A percentile compares a stretch with the other conserved stretches of the same genome.
phyloP scores from a whole-genome alignment of 1,140 invertebrate genomes.

The Aporrectodea caliginosa region DNA sequence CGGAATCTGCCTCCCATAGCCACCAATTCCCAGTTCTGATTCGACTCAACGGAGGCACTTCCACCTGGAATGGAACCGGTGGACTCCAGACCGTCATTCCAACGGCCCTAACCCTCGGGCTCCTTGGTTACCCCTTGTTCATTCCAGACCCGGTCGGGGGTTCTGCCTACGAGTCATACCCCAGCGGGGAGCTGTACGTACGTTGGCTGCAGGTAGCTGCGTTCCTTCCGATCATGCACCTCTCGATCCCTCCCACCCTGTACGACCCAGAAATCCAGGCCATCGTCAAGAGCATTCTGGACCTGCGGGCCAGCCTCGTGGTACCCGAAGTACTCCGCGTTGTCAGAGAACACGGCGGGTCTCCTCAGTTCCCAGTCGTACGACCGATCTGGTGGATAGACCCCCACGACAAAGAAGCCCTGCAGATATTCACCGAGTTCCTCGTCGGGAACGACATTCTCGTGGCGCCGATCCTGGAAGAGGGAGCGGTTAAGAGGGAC shows the following conservation, averaged over 20 bases:
- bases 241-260: slow-evolving; percentile 81
- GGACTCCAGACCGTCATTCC: slow-evolving; percentile 73
- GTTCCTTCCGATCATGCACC: slow-evolving; percentile 83
- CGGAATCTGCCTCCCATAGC: slow-evolving; percentile 65
- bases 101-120: slow-evolving; percentile 72
- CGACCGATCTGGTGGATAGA: slow-evolving; percentile 16
- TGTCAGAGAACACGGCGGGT: slow-evolving; percentile 43
- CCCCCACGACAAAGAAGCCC: slow-evolving; percentile 17
- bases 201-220: slow-evolving; percentile 81
- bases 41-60: slow-evolving; percentile 82
- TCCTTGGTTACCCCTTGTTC: slow-evolving; percentile 79
- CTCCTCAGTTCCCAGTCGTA: slow-evolving; percentile 49
- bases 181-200: slow-evolving; percentile 76
- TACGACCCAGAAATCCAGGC: slow-evolving; percentile 67
- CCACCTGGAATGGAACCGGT: slow-evolving; percentile 76
- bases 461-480: slow-evolving; percentile 72
- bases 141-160: slow-evolving; percentile 83
- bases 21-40: slow-evolving; percentile 78
- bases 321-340: slow-evolving; percentile 63
- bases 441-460: slow-evolving; percentile 75
- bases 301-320: slow-evolving; percentile 65
- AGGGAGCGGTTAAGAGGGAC: slow-evolving; percentile 59
- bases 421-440: slow-evolving; percentile 66
- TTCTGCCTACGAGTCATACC: slow-evolving; percentile 44
- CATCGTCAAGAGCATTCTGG: slow-evolving; percentile 65